Evolutionary conservation across 2,888 invertebrate genomes (phyloP), one percentile per base, ranked within the genome.

Genomic region (Lapara coniferarum): DNA sequence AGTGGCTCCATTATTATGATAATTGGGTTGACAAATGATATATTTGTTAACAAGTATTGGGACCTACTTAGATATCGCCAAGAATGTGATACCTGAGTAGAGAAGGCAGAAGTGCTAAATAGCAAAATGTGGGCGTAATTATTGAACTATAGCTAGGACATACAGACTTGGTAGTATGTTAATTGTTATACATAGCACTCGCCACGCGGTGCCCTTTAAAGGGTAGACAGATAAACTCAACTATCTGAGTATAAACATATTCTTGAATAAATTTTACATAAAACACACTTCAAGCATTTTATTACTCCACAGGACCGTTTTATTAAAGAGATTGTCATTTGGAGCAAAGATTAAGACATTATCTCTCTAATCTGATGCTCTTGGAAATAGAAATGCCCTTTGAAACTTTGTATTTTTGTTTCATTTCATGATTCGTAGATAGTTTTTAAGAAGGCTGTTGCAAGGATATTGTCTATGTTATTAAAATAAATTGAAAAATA

Each of bases 191-290:
- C 16, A 67, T n/a, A 67, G 55, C 44, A 37, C 37, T 37, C 55
- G 56, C 19, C 16, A 59, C 63, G 49, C 63, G 16, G 46, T 46
- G 4, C 12, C 25, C 59, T 16, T 16, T 46, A 46, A 63, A 49
- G 46, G 49, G 19, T n/a, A 49, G 46, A 19, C 63, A 63, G 63
- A 63, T 63, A 63, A 63, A 46, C 49, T 16, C 49, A 63, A 63
- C 49, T 49, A 63, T 13, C 7, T 49, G 19, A 16, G 19, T 49
- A 49, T 63, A 59, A 59, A 59, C 46, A 19, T 49, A 19, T 19
- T 49, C 63, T 57, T 63, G 63, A 63, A 63, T 63, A 63, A 59
- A 46, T 19, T 59, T 46, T 16, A 59, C 49, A 49, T 63, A 63
- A 63, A 63, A 63, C 63, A 59, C 59, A 13, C 19, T 63, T 63